Evolutionary conservation across 2,113 vertebrate species (phyloP).

Genomic region (Ailuropoda melanoleuca): DNA sequence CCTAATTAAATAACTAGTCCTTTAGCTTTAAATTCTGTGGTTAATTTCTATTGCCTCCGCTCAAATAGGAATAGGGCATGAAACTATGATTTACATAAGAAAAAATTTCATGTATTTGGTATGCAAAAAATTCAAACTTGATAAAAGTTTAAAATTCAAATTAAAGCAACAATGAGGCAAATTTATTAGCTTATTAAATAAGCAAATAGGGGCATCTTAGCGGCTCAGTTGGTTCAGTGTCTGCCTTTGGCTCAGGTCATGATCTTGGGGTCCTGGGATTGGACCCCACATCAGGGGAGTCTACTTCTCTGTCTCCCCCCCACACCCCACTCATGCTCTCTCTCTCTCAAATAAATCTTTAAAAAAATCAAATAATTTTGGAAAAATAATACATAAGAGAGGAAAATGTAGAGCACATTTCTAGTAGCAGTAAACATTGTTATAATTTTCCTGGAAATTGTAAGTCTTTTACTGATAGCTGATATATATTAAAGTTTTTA

Average conservation of each 20-base stretch:
- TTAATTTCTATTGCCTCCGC: not conserved
- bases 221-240: not conserved
- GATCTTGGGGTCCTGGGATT: not conserved
- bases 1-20: not conserved
- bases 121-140: not conserved
- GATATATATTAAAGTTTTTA: not conserved
- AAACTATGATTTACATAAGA: not conserved
- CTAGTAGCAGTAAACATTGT: not conserved
- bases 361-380: not conserved
- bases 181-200: not conserved
- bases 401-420: not conserved
- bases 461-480: not conserved
- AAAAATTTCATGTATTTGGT: not conserved
- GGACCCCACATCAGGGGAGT: not conserved
- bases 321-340: not conserved
- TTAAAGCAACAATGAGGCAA: not conserved
- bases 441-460: not conserved
- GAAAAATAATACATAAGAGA: not conserved
- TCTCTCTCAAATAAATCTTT: not conserved
- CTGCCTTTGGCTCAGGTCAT: not conserved
- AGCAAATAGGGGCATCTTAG: not conserved
- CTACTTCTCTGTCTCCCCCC: not conserved
- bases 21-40: not conserved
- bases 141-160: not conserved
- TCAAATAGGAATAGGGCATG: not conserved